Conservation (phyloP, 37 sponge, comb jelly and placozoan species). For the Haliclona indistincta region DNA sequence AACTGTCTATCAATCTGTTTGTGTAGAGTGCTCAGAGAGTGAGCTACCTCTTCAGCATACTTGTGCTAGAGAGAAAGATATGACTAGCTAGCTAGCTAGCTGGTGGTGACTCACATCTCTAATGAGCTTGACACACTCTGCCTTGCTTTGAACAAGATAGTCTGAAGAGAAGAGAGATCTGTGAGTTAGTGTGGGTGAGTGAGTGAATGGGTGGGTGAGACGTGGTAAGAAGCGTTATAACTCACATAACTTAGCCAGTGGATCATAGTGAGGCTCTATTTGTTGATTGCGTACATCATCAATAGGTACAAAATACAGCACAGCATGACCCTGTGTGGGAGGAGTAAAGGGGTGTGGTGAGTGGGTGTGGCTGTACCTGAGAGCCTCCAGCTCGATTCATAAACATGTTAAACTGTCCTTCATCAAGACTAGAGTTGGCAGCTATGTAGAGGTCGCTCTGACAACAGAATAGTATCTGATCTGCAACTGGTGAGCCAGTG, state of each 20-base stretch:
- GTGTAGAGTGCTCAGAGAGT: slow-evolving; percentile 19
- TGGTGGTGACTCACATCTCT: slow-evolving; percentile 9
- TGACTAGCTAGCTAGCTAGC: not conserved
- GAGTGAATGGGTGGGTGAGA: slow-evolving; percentile 2
- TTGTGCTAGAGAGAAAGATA: slow-evolving; percentile 38
- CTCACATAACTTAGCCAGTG: slow-evolving; percentile 46
- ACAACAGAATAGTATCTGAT: slow-evolving; percentile 39
- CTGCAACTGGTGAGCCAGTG: not conserved
- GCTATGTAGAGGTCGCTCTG: not conserved
- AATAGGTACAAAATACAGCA: slow-evolving; percentile 41
- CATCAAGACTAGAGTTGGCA: not conserved
- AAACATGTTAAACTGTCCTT: not conserved
- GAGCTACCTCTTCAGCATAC: slow-evolving; percentile 51
- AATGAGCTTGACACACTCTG: slow-evolving; percentile 15
- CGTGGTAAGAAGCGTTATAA: not conserved
- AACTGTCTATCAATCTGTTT: slow-evolving; percentile 45
- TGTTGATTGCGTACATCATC: slow-evolving; percentile 3
- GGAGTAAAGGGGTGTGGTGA: slow-evolving; percentile 17
- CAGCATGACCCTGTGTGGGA: slow-evolving; percentile 32
- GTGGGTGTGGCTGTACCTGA: slow-evolving; percentile 1
- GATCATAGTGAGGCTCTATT: slow-evolving; percentile 10
- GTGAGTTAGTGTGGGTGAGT: not conserved
- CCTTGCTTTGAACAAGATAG: not conserved
- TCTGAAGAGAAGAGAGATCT: not conserved
- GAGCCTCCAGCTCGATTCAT: slow-evolving; percentile 8